Conservation (phyloP, 1,140 invertebrate genomes). For the Pachyrhynchus sulphureomaculatus region DNA sequence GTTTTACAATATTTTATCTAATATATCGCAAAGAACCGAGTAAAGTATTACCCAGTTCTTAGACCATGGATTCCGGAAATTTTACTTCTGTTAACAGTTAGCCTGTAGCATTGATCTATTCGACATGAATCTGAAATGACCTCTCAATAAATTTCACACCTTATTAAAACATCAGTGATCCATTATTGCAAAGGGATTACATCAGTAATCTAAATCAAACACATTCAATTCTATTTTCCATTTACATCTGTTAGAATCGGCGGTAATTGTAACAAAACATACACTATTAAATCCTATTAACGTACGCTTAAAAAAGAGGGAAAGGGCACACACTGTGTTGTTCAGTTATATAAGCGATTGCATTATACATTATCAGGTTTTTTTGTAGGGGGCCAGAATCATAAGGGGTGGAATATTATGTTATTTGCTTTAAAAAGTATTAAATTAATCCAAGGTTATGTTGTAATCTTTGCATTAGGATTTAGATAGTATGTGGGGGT, state of each 20-base stretch:
- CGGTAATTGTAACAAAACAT: constrained; percentile 39
- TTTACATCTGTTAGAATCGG: constrained; percentile 33
- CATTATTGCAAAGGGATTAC: constrained; percentile 29
- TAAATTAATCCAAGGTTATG: constrained; percentile 10
- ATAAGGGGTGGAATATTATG: not conserved
- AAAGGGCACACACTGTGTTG: not conserved
- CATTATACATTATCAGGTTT: not conserved
- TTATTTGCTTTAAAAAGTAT: constrained; percentile 14
- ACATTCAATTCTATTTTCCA: constrained; percentile 23
- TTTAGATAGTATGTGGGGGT: not conserved
- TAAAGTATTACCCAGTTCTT: no score
- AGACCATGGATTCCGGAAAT: no score
- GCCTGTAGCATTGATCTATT: no score
- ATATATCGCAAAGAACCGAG: no score
- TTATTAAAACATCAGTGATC: constrained; percentile 31
- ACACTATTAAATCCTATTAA: constrained; percentile 35
- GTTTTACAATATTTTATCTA: no score
- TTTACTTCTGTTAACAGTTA: no score
- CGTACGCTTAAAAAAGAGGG: constrained; percentile 5
- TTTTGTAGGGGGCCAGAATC: not conserved
- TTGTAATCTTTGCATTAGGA: constrained; percentile 13
- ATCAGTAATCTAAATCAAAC: constrained; percentile 21
- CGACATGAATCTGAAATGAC: no score
- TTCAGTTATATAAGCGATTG: not conserved
- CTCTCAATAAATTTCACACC: constrained; percentile 25